Evolutionary conservation across 2,888 invertebrate species (phyloP), one percentile per base, ranked within the genome.

Genomic region (Rosalia funebris): DNA sequence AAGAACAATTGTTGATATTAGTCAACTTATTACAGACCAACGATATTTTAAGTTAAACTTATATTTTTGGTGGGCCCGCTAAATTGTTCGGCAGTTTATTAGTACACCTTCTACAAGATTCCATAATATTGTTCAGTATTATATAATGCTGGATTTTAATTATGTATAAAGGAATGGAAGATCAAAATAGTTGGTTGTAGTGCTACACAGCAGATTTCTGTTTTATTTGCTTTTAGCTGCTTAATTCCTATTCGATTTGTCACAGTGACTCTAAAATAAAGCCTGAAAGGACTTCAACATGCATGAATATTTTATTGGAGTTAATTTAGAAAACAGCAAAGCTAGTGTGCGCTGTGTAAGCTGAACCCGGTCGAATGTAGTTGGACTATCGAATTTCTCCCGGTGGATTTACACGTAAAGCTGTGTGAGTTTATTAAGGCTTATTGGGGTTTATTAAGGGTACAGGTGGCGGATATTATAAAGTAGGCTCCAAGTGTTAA

Each of bases 371-470:
- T n/a, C 12, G 17, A 44, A 25, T 44, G 20, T 12, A 25, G 44
- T 25, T 14, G 14, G 44, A n/a, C 20, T 20, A 44, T 44, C 44
- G 17, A 44, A 25, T 25, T 44, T 44, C 20, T 20, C 20, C 12
- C 25, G 2, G 25, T 25, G 44, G 1, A 20, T 44, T 44, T 44
- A 20, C 44, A 25, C 44, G 44, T 44, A 25, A 11, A 16, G 25
- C 20, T 20, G 17, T 20, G 44, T 44, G 44, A 44, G 44, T 20
- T 44, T 44, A 44, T 44, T 44, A 44, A 34, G 34, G 25, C 11
- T 44, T 25, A 12, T 12, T 9, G 3, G 11, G 12, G 12, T 44
- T 44, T 14, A 44, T 12, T 25, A 44, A 20, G 44, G 20, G 44
- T 12, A 25, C 25, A 44, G 12, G 44, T 11, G 25, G 11, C 10